Percentiles rank a stretch among this genome's conserved stretches.
Conservation (phyloP, 2,888 invertebrate genomes). For the Microdon myrmicae region DNA sequence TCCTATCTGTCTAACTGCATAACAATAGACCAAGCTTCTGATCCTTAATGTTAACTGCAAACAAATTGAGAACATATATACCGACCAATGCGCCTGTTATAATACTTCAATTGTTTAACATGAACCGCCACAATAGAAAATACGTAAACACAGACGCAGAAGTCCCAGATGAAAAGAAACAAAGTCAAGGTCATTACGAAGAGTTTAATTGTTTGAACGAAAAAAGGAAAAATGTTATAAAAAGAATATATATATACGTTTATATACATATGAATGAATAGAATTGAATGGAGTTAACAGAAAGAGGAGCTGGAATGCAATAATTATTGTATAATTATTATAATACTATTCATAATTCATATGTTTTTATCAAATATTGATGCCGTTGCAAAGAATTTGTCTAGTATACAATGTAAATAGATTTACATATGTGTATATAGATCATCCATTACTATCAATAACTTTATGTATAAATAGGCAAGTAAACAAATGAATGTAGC, state of each 20-base stretch:
- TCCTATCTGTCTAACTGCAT: conserved; percentile 44
- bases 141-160: conserved; percentile 52
- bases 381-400: too few species aligned
- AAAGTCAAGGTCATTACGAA: conserved; percentile 67
- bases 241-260: too few species aligned
- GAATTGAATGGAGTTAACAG: conserved; percentile 51
- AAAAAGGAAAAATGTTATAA: conserved; percentile 52
- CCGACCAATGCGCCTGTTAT: conserved; percentile 45
- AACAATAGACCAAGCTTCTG: conserved; percentile 43
- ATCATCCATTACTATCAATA: too few species aligned
- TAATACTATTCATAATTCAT: conserved; percentile 34
- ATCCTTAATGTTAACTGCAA: conserved; percentile 47
- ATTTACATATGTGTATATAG: too few species aligned
- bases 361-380: too few species aligned
- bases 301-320: conserved; percentile 48
- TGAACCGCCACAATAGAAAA: conserved; percentile 53
- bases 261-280: conserved; percentile 52
- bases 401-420: too few species aligned
- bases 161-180: conserved; percentile 59
- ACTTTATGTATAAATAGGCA: too few species aligned
- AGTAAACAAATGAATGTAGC: too few species aligned
- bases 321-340: conserved; percentile 53
- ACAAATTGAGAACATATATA: conserved; percentile 45
- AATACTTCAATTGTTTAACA: conserved; percentile 53
- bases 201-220: conserved; percentile 66